These are phyloP conservation scores for Physella acuta DNA, from an alignment of 1,140 invertebrate genomes.

Conservation along the genomic window DNA sequence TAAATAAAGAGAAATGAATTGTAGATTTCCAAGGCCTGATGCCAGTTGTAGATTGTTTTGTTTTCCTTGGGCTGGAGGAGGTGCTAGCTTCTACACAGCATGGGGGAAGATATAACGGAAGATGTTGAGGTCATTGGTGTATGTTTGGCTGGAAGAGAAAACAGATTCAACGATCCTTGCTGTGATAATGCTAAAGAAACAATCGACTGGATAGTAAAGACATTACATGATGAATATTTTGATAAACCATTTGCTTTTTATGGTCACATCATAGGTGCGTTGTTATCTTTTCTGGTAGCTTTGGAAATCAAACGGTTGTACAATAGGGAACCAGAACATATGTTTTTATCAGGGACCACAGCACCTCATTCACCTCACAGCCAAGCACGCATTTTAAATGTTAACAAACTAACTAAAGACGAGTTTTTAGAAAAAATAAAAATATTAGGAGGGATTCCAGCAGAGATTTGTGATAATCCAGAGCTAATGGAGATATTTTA, in stretches of 20 bases:
- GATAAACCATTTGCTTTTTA: slow-evolving; percentile 42
- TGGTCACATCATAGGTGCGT: slow-evolving; percentile 35
- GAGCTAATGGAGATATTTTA: slow-evolving; percentile 9
- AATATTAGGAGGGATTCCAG: slow-evolving; percentile 2
- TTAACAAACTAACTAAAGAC: not conserved
- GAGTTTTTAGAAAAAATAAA: not conserved
- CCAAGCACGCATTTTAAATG: too few species aligned
- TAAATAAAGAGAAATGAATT: too few species aligned
- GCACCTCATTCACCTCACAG: slow-evolving; percentile 3
- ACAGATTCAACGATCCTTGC: slow-evolving; percentile 36
- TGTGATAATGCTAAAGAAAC: slow-evolving; percentile 20
- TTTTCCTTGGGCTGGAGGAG: slow-evolving; percentile 54
- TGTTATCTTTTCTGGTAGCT: not conserved
- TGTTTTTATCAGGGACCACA: slow-evolving; percentile 15
- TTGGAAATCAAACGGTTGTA: slow-evolving; percentile 4
- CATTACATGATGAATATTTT: slow-evolving; percentile 31
- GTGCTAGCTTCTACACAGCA: slow-evolving; percentile 45
- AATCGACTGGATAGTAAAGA: slow-evolving; percentile 32
- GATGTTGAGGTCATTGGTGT: slow-evolving; percentile 46
- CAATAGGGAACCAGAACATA: slow-evolving; percentile 7
- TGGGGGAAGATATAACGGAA: slow-evolving; percentile 40
- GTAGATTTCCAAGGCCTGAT: slow-evolving; percentile 35
- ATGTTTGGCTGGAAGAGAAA: slow-evolving; percentile 42
- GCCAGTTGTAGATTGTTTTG: slow-evolving; percentile 43
- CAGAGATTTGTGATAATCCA: slow-evolving; percentile 1